Conservation (phyloP, 2,888 invertebrate species). For the Eupithecia inturbata region DNA sequence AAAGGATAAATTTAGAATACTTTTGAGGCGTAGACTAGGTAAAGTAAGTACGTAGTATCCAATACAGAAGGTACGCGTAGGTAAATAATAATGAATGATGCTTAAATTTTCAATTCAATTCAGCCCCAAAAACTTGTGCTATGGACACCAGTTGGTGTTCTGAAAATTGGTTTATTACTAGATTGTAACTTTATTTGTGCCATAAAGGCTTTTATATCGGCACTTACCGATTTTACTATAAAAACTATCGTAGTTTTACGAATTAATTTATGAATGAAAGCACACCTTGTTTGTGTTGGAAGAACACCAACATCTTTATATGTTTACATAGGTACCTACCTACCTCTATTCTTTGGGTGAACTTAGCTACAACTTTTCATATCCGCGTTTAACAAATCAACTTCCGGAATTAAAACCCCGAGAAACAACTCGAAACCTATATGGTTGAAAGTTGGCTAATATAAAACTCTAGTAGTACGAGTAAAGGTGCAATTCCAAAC, state of each 20-base stretch:
- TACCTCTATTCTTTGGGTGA: neutral
- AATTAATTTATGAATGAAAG: neutral
- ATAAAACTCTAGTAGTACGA: slow-evolving; percentile 22
- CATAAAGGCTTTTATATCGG: too few species aligned
- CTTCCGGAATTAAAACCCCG: slow-evolving; percentile 1
- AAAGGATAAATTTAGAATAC: neutral
- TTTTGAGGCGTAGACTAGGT: neutral
- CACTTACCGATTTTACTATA: too few species aligned
- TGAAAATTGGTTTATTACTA: neutral
- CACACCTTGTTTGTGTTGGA: neutral
- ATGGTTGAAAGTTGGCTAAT: slow-evolving; percentile 31
- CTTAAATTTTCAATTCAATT: neutral
- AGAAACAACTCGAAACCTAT: neutral
- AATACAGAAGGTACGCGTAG: neutral
- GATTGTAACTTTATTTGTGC: too few species aligned
- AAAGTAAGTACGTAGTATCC: neutral
- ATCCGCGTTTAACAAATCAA: neutral
- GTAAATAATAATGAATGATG: neutral
- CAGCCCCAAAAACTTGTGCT: neutral
- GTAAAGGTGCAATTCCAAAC: neutral
- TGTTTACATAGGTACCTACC: neutral
- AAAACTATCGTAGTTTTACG: neutral
- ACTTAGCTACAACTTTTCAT: neutral
- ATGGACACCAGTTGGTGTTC: too few species aligned
- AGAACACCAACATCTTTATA: neutral